These are phyloP conservation scores for Labia minor DNA, from an alignment of 2,888 invertebrate species.

Conservation along the genomic window DNA sequence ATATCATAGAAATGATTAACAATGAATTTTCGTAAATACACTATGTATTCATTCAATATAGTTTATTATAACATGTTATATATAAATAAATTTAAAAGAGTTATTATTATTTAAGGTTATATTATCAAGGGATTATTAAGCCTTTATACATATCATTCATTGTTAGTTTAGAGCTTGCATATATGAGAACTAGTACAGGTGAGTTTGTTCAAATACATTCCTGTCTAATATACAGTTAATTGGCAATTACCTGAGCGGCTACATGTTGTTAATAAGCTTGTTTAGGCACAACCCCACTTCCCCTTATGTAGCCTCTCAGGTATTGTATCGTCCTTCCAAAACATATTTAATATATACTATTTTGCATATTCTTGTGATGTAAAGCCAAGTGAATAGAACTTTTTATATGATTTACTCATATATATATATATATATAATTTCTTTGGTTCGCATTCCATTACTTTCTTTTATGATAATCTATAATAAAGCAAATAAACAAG, in stretches of 20 bases:
- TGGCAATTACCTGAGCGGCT: conserved; percentile 1
- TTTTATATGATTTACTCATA: too few species aligned
- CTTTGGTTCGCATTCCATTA: too few species aligned
- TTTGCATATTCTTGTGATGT: too few species aligned
- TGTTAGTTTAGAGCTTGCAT: neutral
- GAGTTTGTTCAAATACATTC: neutral
- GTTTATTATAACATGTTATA: too few species aligned
- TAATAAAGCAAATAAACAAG: too few species aligned
- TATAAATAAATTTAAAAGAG: conserved; percentile 1
- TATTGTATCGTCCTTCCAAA: neutral
- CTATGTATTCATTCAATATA: too few species aligned
- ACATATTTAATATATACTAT: too few species aligned
- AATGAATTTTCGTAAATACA: too few species aligned
- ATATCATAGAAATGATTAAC: too few species aligned
- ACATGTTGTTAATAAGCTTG: conserved; percentile 6
- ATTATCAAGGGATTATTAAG: neutral
- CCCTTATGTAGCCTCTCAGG: neutral
- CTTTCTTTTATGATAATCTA: too few species aligned
- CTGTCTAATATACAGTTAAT: neutral
- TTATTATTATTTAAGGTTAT: neutral
- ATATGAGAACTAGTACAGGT: neutral
- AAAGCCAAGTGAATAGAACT: too few species aligned
- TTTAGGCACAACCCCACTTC: neutral
- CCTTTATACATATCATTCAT: neutral
- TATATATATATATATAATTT: too few species aligned